These are phyloP conservation scores for Azemiops feae DNA, from an alignment of 2,113 vertebrate species.

Conservation along the genomic window DNA sequence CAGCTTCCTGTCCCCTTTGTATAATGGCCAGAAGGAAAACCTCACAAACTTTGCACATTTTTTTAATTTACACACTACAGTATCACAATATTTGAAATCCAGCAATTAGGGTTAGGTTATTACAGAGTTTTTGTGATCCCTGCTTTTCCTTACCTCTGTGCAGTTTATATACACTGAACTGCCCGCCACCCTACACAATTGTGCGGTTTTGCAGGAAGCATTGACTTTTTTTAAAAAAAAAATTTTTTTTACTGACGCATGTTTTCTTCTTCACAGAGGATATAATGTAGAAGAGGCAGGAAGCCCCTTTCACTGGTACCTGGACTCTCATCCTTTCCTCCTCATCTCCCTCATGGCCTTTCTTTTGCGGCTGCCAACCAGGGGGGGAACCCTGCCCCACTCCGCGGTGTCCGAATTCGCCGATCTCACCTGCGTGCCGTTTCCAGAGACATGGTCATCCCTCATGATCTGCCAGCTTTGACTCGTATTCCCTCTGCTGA, in stretches of 20 bases:
- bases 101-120: neutral
- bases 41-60: neutral
- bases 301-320: conserved; percentile 48
- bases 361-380: conserved; percentile 51
- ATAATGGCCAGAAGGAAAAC: too few species aligned
- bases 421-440: conserved; percentile 26
- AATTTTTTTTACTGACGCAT: neutral
- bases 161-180: neutral
- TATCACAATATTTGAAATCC: too few species aligned
- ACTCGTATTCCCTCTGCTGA: conserved; percentile 6
- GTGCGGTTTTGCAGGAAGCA: neutral
- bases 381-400: conserved; percentile 6
- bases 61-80: neutral
- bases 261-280: conserved; percentile 58
- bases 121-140: neutral
- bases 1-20: neutral
- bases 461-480: conserved; percentile 41
- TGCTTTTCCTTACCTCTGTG: too few species aligned
- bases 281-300: conserved; percentile 57
- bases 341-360: conserved; percentile 39
- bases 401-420: conserved; percentile 38
- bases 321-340: conserved; percentile 39
- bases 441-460: conserved; percentile 45
- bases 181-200: neutral
- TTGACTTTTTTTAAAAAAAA: too few species aligned